A percentile compares a stretch with the other conserved stretches of the same genome.
Conservation (phyloP, 2,797 vertebrate genomes). For the Momotus momota region DNA sequence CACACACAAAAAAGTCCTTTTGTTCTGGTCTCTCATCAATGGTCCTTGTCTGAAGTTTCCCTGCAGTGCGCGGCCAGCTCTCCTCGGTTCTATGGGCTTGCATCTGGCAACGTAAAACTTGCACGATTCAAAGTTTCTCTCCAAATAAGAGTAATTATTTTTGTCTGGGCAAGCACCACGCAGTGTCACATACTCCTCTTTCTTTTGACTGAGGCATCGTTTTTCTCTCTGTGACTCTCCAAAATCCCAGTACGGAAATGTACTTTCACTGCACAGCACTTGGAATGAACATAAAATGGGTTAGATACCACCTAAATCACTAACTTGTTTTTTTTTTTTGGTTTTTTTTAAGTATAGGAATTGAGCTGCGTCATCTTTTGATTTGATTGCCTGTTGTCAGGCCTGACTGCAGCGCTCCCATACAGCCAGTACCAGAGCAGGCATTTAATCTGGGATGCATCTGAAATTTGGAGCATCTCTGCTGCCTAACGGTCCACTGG, state of each 20-base stretch:
- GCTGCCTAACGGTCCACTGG: neutral
- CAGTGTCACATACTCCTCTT: neutral
- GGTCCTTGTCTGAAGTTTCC: neutral
- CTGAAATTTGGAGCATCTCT: neutral
- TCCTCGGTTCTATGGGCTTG: neutral
- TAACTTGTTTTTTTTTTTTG: neutral
- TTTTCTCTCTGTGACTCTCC: neutral
- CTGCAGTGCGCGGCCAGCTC: neutral
- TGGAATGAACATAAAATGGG: neutral
- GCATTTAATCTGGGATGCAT: neutral
- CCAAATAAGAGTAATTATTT: neutral
- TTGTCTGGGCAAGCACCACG: neutral
- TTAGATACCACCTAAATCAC: neutral
- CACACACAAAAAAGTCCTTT: neutral
- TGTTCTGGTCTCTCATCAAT: neutral
- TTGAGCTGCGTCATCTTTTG: neutral
- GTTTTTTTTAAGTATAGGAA: neutral
- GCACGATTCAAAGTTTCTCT: neutral
- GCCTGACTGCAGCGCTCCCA: neutral
- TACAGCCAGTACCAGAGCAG: neutral
- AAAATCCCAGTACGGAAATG: neutral
- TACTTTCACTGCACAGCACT: neutral
- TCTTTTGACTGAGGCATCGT: neutral
- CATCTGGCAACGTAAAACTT: neutral
- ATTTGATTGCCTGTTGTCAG: rapidly evolving